A percentile compares a stretch with the other conserved stretches of the same genome.
phyloP scores from a whole-genome alignment of 30 jellyfish, hydroid and myxozoan genomes.

The Rhopilema esculentum region DNA sequence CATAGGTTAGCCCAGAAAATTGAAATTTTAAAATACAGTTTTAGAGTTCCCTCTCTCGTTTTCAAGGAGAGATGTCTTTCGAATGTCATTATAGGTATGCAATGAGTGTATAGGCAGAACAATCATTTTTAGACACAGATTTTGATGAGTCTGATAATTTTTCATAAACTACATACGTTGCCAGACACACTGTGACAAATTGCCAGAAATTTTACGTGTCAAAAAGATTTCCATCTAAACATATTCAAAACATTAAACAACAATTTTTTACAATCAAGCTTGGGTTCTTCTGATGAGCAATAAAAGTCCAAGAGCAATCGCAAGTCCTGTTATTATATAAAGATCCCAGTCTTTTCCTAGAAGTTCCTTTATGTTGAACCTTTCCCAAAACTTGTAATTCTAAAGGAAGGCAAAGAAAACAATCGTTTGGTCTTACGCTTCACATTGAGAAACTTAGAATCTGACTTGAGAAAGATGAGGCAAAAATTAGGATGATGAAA shows the following conservation, averaged over 20 bases:
- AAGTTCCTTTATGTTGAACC: conserved; percentile 37
- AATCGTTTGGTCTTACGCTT: too few species aligned
- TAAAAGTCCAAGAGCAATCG: conserved; percentile 74
- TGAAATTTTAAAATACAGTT: too few species aligned
- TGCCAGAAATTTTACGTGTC: neutral
- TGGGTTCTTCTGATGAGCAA: conserved; percentile 74
- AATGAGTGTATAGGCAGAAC: too few species aligned
- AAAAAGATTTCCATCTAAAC: neutral
- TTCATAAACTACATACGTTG: neutral
- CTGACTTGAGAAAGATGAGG: too few species aligned
- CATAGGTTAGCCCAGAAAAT: too few species aligned
- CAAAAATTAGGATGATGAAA: neutral
- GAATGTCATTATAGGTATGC: too few species aligned
- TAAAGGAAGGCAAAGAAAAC: conserved; percentile 25
- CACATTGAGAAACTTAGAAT: too few species aligned
- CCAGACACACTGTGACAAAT: neutral
- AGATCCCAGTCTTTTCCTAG: conserved; percentile 98
- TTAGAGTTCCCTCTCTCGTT: too few species aligned
- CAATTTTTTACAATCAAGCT: neutral
- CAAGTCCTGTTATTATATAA: conserved; percentile 81
- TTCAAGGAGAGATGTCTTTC: too few species aligned
- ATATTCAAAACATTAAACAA: neutral
- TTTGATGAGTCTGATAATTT: too few species aligned
- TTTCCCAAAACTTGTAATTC: conserved; percentile 89
- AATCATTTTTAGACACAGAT: too few species aligned